phyloP scores from a whole-genome alignment of 2,888 invertebrate genomes.

The Agrotis clavis region DNA sequence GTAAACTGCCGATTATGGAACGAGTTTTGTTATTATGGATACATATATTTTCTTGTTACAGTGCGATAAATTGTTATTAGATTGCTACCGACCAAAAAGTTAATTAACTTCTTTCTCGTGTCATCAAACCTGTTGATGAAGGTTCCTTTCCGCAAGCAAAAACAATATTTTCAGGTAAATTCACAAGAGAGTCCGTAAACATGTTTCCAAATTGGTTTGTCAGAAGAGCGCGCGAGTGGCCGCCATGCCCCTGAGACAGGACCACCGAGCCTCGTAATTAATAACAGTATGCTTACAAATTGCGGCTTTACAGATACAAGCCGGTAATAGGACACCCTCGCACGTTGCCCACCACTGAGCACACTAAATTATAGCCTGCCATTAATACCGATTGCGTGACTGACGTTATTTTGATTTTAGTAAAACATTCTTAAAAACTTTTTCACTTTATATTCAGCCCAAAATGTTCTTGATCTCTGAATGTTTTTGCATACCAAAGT shows the following conservation, averaged over 20 bases:
- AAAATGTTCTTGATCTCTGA: slow-evolving; percentile 12
- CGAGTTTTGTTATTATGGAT: slow-evolving; percentile 6
- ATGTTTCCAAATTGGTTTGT: slow-evolving; percentile 76
- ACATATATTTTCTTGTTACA: background rate
- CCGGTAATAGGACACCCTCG: slow-evolving; percentile 66
- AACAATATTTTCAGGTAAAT: slow-evolving; percentile 43
- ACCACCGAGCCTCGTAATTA: slow-evolving; percentile 79
- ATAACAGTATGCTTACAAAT: slow-evolving; percentile 79
- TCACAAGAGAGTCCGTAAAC: slow-evolving; percentile 52
- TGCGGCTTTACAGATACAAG: slow-evolving; percentile 74
- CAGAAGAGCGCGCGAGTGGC: slow-evolving; percentile 64
- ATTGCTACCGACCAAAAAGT: slow-evolving; percentile 4
- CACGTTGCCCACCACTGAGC: slow-evolving; percentile 63
- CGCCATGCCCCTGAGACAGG: slow-evolving; percentile 63
- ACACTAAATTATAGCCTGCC: slow-evolving; percentile 75
- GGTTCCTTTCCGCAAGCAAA: slow-evolving; percentile 12
- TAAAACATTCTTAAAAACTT: background rate
- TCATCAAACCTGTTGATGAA: slow-evolving; percentile 31
- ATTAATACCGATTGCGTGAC: slow-evolving; percentile 69
- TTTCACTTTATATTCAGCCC: background rate
- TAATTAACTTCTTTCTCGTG: slow-evolving; percentile 15
- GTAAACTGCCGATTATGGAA: slow-evolving; percentile 19
- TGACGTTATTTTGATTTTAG: slow-evolving; percentile 66
- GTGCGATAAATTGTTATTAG: slow-evolving; percentile 7
- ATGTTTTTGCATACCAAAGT: slow-evolving; percentile 7